A percentile compares a stretch with the other conserved stretches of the same genome.
These are phyloP conservation scores for Pararge aegeria DNA, from an alignment of 1,140 invertebrate species.

Conservation along the genomic window DNA sequence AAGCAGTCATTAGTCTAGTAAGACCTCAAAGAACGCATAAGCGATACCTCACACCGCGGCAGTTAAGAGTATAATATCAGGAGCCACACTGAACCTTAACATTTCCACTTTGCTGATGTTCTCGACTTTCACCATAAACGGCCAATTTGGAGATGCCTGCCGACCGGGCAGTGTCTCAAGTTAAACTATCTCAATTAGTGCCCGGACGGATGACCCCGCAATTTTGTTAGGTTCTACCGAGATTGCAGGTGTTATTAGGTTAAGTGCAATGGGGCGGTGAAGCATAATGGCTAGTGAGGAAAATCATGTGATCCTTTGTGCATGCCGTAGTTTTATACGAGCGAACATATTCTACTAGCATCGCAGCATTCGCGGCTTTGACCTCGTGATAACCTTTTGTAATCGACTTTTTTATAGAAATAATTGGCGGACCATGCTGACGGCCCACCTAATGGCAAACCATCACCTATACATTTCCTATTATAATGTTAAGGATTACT, in stretches of 20 bases:
- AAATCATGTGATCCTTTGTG: slow-evolving; percentile 31
- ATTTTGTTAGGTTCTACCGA: slow-evolving; percentile 64
- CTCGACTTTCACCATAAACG: slow-evolving; percentile 75
- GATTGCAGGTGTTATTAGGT: slow-evolving; percentile 63
- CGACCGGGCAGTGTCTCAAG: slow-evolving; percentile 63
- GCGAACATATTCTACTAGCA: not conserved
- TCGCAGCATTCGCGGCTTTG: too few relatives aligned
- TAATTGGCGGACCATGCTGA: too few relatives aligned
- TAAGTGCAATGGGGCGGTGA: slow-evolving; percentile 54
- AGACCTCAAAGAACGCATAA: slow-evolving; percentile 36
- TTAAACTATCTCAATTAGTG: slow-evolving; percentile 78
- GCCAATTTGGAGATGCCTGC: slow-evolving; percentile 69
- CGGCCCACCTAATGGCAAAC: too few relatives aligned
- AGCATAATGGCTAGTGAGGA: slow-evolving; percentile 28
- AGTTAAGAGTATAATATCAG: slow-evolving; percentile 68
- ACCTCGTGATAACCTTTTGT: too few relatives aligned
- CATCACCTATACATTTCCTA: too few relatives aligned
- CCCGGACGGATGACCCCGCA: slow-evolving; percentile 70
- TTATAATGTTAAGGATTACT: too few relatives aligned
- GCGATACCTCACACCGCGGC: slow-evolving; percentile 30
- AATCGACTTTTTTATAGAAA: too few relatives aligned
- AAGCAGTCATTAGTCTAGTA: too few relatives aligned
- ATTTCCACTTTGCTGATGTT: slow-evolving; percentile 63
- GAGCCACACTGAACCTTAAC: slow-evolving; percentile 67
- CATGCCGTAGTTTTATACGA: not conserved